Evolutionary conservation across 2,888 invertebrate species (phyloP), one percentile per base, ranked within the genome.

Genomic region (Rhogogaster chlorosoma): DNA sequence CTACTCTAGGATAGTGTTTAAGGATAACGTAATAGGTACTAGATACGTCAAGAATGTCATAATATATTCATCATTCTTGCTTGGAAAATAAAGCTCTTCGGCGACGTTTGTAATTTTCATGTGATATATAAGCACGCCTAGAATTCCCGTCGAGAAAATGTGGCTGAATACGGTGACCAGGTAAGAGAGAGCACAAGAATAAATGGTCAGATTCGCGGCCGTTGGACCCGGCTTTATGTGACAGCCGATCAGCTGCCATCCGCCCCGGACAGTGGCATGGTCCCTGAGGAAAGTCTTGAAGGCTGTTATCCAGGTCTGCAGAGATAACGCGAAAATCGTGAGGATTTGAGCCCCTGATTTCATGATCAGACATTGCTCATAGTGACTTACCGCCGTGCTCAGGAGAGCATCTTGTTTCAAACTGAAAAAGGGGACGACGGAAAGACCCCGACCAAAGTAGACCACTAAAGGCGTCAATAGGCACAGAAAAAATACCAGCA

Each of bases 151-250:
- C 1, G 80, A 80, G 45, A 80, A 80, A 10, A 80, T 38, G 15
- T 80, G 80, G n/a, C 80, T 32, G 26, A 80, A 36, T 0, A 57
- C 61, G 32, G 38, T 80, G 38, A 80, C n/a, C 12, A 80, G 6
- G 9, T 80, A 80, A 38, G 80, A 38, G 0, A 80, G 57, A 12
- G 36, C 80, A 61, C 80, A 80, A 12, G 80, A 38, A 29, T 49
- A 80, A 22, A 80, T 80, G 12, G 80, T 80, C 22, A 80, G 38
- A 38, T 80, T 80, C 26, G 61, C 80, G 22, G 80, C 61, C 15
- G 38, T 22, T 61, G 80, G 42, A 10, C 80, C 80, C 22, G 61
- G 61, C n/a, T 57, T 80, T 7, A 80, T 38, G 80, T 61, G 80
- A 26, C 61, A 38, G 38, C 80, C 80, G 18, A 80, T 80, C 36